Base-by-base conservation (phyloP, 1,140 invertebrate genomes). In the Gryon sp. region DNA sequence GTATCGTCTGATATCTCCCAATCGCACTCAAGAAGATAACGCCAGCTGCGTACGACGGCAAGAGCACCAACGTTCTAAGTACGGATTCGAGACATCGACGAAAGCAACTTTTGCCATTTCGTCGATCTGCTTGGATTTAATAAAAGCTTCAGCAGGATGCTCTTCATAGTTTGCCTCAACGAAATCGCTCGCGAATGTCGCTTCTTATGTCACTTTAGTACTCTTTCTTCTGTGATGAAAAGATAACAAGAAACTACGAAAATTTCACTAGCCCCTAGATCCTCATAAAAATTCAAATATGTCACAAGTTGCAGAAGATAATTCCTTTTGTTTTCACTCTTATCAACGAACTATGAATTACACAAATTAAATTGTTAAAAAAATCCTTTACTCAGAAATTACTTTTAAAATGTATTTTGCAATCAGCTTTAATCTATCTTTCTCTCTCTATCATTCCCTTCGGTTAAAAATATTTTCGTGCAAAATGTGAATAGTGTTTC, bases 91-190 rank as follows among this genome's bases (percentile, higher is more conserved):
- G 65, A 28, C 60, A 62, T 75, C 76, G 63, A 53, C 70, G 63
- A 52, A 16, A 66, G 16, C 52, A 85, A 85, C 82, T 85, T 85
- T 83, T 76, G 76, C 78, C 78, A 79, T 85, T 79, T 76, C 50
- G 70, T 46, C 78, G 75, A 78, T 79, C 59, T 78, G 28, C 50
- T 62, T 62, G 55, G 80, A 84, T 85, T 85, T 84, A 83, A 85
- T 85, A 82, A 84, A 82, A 81, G 73, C 69, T 76, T 16, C 41
- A 26, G 53, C 75, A 52, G 22, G 69, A 69, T 60, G 50, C 57
- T 73, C 22, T 34, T 41, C 34, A 41, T 46, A 36, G 62, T 48
- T 63, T 16, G 43, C 30, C 15, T 22, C 19, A 34, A 40, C 57
- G 30, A 62, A 70, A 70, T 70, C 74, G 43, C 65, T 66, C 40